Evolutionary conservation across 2,113 vertebrate genomes (phyloP), one percentile per base, ranked within the genome.

Genomic region (Chrysochloris asiatica): DNA sequence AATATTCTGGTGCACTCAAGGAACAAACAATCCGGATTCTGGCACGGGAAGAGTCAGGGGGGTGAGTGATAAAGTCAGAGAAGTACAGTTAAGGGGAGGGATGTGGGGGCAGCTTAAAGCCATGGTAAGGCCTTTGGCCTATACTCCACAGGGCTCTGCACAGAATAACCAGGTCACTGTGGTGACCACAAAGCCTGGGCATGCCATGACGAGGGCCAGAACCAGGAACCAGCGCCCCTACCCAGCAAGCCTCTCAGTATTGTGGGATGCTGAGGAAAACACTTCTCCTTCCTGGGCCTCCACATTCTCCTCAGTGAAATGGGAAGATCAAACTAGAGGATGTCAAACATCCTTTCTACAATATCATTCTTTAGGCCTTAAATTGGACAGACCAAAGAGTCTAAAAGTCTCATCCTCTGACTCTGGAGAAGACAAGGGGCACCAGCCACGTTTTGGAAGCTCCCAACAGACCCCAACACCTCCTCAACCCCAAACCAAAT

Each of bases 261-360:
- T 14, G 11, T 19, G 4, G 17, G 19, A 33, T 6, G 19, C 38
- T 52, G 21, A 75, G 45, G 59, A 92, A 80, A 69, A 65, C 30
- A 19, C n/a, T 63, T 67, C 45, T 77, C 77, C 86, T 86, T 59
- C 80, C 33, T 48, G 50, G 33, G 38, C 56, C 79, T 84, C 78
- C 36, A 41, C 6, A 43, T 5, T 71, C 50, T 77, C n/a, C 61
- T 91, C 92, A 75, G 69, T 43, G 88, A 93, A 90, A 81, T 36
- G 56, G 83, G 43, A 81, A 30, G 47, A 26, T 38, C 43, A 28
- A 11, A 61, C 38, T 28, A 36, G 56, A 67, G 3, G 56, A 47
- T 30, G 19, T 7, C 65, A 88, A 41, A 52, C 1, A 61, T 63
- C 87, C 47, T 72, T 56, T 71, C 63, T 54, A 61, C 3, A 2